phyloP scores from a whole-genome alignment of 2,888 invertebrate species.

The Calliphora vomitoria region DNA sequence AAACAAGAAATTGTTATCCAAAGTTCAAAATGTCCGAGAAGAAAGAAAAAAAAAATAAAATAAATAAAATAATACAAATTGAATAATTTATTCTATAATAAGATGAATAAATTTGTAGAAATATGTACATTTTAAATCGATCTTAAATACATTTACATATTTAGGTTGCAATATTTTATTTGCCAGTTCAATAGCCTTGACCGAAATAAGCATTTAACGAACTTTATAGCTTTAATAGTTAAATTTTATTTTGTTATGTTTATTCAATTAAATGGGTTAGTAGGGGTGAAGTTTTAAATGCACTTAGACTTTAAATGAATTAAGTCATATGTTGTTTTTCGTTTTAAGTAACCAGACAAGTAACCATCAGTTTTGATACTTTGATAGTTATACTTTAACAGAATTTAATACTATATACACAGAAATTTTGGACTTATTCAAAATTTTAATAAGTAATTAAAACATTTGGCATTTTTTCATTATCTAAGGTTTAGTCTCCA shows the following conservation, averaged over 20 bases:
- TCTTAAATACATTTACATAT: neutral
- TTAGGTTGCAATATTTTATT: neutral
- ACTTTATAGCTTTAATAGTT: neutral
- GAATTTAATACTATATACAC: too few species aligned
- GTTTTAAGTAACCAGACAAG: too few species aligned
- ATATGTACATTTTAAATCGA: neutral
- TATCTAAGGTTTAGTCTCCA: too few species aligned
- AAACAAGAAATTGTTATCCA: constrained; percentile 32
- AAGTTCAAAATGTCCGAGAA: constrained; percentile 16
- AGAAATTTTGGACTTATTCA: too few species aligned
- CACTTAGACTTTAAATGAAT: too few species aligned
- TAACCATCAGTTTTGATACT: too few species aligned
- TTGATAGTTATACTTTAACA: too few species aligned
- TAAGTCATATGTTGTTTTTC: too few species aligned
- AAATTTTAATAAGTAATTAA: too few species aligned
- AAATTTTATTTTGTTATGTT: too few species aligned
- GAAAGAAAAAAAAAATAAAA: neutral
- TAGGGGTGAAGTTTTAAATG: neutral
- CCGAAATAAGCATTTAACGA: neutral
- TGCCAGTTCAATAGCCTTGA: constrained; percentile 30
- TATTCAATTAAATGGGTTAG: neutral
- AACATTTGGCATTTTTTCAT: too few species aligned
- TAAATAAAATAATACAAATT: constrained; percentile 21
- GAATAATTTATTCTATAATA: constrained; percentile 22
- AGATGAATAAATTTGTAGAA: neutral